Evolutionary conservation across 2,113 vertebrate species (phyloP).

Genomic region (Chrysochloris asiatica): DNA sequence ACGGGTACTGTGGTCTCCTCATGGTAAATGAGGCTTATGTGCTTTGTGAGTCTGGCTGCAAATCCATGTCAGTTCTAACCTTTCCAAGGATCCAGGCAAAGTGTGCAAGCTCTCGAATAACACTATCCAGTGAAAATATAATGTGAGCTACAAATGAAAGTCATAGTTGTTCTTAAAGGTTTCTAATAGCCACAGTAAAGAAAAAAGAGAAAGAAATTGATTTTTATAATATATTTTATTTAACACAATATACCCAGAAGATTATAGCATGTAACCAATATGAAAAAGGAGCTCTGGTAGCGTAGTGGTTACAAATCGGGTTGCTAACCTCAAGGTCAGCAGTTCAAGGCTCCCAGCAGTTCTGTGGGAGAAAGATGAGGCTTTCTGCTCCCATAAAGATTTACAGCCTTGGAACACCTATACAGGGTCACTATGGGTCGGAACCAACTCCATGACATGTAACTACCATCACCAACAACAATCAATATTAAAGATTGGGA

Average conservation of each 20-base stretch:
- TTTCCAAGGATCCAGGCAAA: slow-evolving; percentile 1
- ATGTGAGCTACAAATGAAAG: neutral
- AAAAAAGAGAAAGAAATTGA: neutral
- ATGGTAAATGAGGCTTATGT: neutral
- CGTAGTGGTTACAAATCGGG: too few relatives aligned
- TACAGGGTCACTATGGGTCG: too few relatives aligned
- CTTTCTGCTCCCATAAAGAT: too few relatives aligned
- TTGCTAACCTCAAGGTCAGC: too few relatives aligned
- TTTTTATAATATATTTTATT: slow-evolving; percentile 12
- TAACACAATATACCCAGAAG: neutral
- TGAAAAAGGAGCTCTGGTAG: too few relatives aligned
- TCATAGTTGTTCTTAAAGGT: neutral
- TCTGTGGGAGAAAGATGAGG: too few relatives aligned
- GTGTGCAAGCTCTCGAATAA: neutral
- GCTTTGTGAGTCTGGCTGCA: neutral
- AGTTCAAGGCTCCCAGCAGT: too few relatives aligned
- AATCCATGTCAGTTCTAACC: neutral
- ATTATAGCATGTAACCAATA: neutral
- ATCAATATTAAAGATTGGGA: neutral
- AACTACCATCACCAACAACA: too few relatives aligned
- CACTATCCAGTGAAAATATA: neutral
- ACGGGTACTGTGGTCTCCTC: neutral
- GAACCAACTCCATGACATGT: too few relatives aligned
- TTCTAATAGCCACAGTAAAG: neutral
- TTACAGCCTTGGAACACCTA: too few relatives aligned